Evolutionary conservation across 2,888 invertebrate species (phyloP).

Genomic region (Allacma fusca): DNA sequence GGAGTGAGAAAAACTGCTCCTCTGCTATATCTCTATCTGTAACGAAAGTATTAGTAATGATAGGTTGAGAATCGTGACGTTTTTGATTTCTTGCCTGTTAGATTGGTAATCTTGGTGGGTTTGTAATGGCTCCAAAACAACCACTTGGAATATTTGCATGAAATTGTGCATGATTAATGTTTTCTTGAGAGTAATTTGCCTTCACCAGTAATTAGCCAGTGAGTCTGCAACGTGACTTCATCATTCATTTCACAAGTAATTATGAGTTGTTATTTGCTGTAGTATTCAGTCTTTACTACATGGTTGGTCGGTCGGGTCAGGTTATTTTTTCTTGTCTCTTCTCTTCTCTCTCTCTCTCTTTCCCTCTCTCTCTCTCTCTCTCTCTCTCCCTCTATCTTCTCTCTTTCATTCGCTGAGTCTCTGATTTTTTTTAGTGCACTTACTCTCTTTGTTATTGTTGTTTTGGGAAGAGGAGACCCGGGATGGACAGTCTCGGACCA

Average conservation of each 20-base stretch:
- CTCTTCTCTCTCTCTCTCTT: constrained; percentile 39
- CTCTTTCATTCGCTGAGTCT: not conserved
- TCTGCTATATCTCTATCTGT: constrained; percentile 40
- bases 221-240: constrained; percentile 58
- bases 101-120: constrained; percentile 54
- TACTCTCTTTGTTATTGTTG: not conserved
- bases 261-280: constrained; percentile 43
- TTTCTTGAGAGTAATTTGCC: constrained; percentile 58
- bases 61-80: constrained; percentile 58
- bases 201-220: constrained; percentile 59
- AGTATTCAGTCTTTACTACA: constrained; percentile 3
- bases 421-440: not conserved
- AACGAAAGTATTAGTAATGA: constrained; percentile 50
- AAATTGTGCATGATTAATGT: constrained; percentile 61
- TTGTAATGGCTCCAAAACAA: constrained; percentile 48
- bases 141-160: constrained; percentile 55
- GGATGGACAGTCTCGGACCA: too few species aligned
- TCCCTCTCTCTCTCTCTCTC: constrained; percentile 23
- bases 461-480: not conserved
- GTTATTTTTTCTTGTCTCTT: constrained; percentile 26
- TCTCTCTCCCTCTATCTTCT: constrained; percentile 43
- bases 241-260: constrained; percentile 58
- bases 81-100: constrained; percentile 61
- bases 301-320: not conserved
- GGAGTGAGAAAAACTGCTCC: not conserved